Conservation (phyloP, 2,113 vertebrate genomes). For the Myotis brandtii region DNA sequence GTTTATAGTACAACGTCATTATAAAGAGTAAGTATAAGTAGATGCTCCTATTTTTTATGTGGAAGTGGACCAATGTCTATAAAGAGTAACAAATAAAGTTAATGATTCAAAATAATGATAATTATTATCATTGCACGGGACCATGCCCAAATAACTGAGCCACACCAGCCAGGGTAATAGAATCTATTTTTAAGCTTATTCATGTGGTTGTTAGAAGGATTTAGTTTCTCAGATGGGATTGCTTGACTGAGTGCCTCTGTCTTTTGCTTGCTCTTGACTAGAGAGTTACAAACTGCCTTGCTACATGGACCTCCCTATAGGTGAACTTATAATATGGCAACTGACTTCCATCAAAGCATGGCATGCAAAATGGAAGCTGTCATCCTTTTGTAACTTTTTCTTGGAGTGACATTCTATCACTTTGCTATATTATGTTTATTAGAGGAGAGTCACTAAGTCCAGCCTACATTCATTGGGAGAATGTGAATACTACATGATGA, state of each 20-base stretch:
- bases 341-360: background rate
- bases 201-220: background rate
- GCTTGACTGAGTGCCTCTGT: background rate
- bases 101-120: background rate
- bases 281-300: background rate
- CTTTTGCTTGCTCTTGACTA: background rate
- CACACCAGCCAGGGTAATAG: too few species aligned
- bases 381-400: background rate
- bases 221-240: background rate
- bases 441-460: background rate
- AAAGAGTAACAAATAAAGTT: slow-evolving; percentile 77
- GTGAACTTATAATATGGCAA: background rate
- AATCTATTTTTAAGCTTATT: background rate
- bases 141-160: too few species aligned
- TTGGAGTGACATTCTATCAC: background rate
- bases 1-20: slow-evolving; percentile 54
- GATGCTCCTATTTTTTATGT: slow-evolving; percentile 70
- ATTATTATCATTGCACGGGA: too few species aligned
- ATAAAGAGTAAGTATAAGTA: slow-evolving; percentile 45
- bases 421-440: background rate
- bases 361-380: too few species aligned
- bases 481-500: background rate
- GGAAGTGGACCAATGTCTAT: slow-evolving; percentile 82
- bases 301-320: background rate
- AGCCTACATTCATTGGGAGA: background rate